A percentile compares a stretch with the other conserved stretches of the same genome.
Evolutionary conservation across 2,797 vertebrate genomes (phyloP).

Genomic region (Allobates femoralis): DNA sequence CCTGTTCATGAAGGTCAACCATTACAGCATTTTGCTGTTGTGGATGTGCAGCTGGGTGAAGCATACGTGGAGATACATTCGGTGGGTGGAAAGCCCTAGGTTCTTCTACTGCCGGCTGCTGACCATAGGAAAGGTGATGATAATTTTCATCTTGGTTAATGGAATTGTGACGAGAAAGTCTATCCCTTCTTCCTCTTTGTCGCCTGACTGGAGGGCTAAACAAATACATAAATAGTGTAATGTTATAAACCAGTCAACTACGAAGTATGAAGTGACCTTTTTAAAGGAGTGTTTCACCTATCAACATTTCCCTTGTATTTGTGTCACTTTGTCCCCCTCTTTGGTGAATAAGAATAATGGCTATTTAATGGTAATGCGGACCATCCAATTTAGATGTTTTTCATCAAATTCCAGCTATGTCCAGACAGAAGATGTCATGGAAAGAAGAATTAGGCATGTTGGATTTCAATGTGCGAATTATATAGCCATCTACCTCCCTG

Average conservation of each 20-base stretch:
- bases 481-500: not conserved
- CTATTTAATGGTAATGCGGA: no score
- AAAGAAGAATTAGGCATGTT: no score
- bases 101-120: constrained; percentile 89
- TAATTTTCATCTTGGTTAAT: constrained; percentile 91
- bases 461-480: no score
- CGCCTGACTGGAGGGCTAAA: constrained; percentile 90
- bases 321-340: no score
- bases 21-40: constrained; percentile 92
- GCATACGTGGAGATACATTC: constrained; percentile 86
- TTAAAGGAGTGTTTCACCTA: no score
- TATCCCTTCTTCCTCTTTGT: constrained; percentile 90
- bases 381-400: no score
- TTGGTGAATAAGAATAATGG: no score
- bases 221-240: not conserved
- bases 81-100: constrained; percentile 93
- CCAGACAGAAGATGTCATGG: no score
- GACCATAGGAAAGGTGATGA: constrained; percentile 88
- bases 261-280: no score
- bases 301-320: no score
- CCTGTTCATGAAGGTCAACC: constrained; percentile 96
- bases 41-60: constrained; percentile 88
- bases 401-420: no score
- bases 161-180: constrained; percentile 86
- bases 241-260: no score